A percentile compares a stretch with the other conserved stretches of the same genome.
These are phyloP conservation scores for Anthophora plumipes DNA, from an alignment of 2,888 invertebrate genomes.

Conservation along the genomic window DNA sequence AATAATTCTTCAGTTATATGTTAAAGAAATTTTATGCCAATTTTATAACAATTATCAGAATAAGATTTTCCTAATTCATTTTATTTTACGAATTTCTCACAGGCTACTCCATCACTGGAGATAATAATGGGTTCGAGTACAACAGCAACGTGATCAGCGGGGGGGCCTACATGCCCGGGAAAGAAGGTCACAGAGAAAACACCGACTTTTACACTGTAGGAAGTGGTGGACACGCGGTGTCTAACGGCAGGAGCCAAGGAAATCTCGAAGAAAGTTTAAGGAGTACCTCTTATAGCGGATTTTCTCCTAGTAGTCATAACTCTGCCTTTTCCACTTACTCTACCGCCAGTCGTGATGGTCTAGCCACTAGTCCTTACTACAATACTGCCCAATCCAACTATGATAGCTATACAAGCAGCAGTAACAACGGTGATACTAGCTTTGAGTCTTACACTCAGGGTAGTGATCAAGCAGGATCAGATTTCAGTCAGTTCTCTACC, in stretches of 20 bases:
- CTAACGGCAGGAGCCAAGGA: constrained; percentile 48
- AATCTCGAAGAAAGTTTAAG: constrained; percentile 51
- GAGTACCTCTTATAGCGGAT: constrained; percentile 63
- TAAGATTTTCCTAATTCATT: neutral
- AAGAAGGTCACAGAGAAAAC: constrained; percentile 58
- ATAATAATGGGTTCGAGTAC: constrained; percentile 61
- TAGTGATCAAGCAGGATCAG: constrained; percentile 44
- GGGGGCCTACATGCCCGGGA: constrained; percentile 53
- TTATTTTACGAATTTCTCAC: neutral
- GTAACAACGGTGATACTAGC: constrained; percentile 56
- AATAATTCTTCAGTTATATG: too few species aligned
- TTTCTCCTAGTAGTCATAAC: constrained; percentile 59
- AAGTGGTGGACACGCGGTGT: constrained; percentile 37
- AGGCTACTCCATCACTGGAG: constrained; percentile 59
- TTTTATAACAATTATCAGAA: neutral
- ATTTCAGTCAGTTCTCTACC: constrained; percentile 45
- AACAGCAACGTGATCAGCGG: constrained; percentile 49
- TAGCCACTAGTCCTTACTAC: constrained; percentile 64
- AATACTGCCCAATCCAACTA: constrained; percentile 58
- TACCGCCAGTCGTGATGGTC: constrained; percentile 50
- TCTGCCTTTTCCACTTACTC: constrained; percentile 56
- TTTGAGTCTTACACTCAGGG: constrained; percentile 60
- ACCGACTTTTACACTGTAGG: constrained; percentile 49
- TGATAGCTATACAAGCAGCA: constrained; percentile 63
- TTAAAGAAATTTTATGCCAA: too few species aligned